phyloP scores from a whole-genome alignment of 2,797 vertebrate species.

The Ara ararauna region DNA sequence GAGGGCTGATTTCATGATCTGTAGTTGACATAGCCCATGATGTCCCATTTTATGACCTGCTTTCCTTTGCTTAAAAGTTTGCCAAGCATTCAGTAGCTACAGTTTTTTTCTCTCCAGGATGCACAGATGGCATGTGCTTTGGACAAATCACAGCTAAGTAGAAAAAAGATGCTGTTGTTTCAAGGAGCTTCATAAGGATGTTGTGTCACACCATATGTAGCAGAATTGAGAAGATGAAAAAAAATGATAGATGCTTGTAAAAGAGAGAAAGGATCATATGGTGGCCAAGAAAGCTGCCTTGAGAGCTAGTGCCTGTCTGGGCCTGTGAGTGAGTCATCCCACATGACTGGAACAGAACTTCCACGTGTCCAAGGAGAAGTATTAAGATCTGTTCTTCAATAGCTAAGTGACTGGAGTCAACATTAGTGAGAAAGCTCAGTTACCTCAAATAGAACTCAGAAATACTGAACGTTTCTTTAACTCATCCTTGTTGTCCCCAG shows the following conservation, averaged over 20 bases:
- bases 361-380: background rate
- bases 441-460: background rate
- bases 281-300: constrained; percentile 42
- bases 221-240: constrained; percentile 7
- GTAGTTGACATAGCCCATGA: background rate
- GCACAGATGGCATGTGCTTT: constrained; percentile 63
- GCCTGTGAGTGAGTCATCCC: constrained; percentile 17
- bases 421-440: background rate
- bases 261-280: background rate
- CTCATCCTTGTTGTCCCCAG: background rate
- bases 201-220: constrained; percentile 66
- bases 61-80: constrained; percentile 45
- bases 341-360: background rate
- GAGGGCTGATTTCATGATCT: background rate
- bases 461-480: background rate
- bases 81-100: background rate
- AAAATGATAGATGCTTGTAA: background rate
- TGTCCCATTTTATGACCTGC: constrained; percentile 44
- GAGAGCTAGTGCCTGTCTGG: background rate
- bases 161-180: constrained; percentile 64
- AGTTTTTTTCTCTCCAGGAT: background rate
- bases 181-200: constrained; percentile 58
- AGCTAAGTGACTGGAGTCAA: background rate
- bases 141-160: constrained; percentile 64
- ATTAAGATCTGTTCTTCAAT: background rate